Evolutionary conservation across 2,888 invertebrate species (phyloP).

Genomic region (Schizotus pectinicornis): DNA sequence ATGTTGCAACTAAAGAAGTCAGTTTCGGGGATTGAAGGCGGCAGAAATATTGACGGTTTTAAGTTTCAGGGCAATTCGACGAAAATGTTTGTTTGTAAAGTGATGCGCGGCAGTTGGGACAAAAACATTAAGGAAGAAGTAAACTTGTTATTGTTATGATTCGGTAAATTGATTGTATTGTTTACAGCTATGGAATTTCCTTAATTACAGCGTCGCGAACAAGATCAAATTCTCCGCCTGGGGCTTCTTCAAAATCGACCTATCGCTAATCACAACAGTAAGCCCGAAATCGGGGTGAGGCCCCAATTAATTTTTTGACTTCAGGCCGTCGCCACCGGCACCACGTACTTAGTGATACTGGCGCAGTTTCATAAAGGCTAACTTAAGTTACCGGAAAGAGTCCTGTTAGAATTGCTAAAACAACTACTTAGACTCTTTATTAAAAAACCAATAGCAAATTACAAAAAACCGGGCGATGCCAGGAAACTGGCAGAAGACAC

Average conservation of each 20-base stretch:
- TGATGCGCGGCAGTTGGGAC: conserved; percentile 14
- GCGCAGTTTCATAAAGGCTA: conserved; percentile 32
- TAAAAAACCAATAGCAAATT: neutral
- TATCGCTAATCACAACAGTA: conserved; percentile 32
- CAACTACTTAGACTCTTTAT: neutral
- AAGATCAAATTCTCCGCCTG: conserved; percentile 29
- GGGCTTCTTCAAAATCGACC: conserved; percentile 33
- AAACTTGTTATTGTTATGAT: neutral
- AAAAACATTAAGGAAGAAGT: conserved; percentile 30
- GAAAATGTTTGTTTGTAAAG: conserved; percentile 24
- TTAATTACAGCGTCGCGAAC: conserved; percentile 18
- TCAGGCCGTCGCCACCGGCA: conserved; percentile 33
- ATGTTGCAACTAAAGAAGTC: conserved; percentile 25
- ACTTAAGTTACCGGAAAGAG: neutral
- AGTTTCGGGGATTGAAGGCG: neutral
- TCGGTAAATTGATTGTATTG: neutral
- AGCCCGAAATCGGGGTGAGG: neutral
- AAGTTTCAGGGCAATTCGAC: conserved; percentile 30
- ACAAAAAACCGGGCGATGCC: neutral
- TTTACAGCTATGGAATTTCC: conserved; percentile 10
- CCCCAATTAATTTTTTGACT: conserved; percentile 4
- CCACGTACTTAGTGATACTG: conserved; percentile 35
- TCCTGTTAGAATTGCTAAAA: neutral
- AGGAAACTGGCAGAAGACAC: conserved; percentile 4
- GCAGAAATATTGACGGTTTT: neutral